Evolutionary conservation across 2,113 vertebrate genomes (phyloP).

Genomic region (Protobothrops mucrosquamatus): DNA sequence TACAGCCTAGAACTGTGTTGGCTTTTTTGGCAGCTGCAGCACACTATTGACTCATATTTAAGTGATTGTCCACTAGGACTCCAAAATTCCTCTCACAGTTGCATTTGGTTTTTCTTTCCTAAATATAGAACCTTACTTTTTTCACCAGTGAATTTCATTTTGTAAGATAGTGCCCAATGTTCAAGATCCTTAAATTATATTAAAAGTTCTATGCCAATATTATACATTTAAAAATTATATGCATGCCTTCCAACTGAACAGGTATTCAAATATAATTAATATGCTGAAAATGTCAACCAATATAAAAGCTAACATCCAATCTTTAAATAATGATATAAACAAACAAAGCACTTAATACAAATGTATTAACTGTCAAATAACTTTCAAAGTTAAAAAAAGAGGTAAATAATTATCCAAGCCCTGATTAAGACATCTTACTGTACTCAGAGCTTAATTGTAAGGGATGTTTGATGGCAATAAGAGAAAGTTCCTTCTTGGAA

Average conservation of each 20-base stretch:
- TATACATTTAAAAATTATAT: background rate
- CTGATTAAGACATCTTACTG: background rate
- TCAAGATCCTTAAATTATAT: background rate
- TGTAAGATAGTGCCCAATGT: background rate
- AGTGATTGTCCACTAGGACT: background rate
- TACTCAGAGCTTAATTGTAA: background rate
- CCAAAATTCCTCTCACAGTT: background rate
- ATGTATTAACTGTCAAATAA: background rate
- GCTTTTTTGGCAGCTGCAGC: too few relatives aligned
- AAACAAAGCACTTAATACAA: background rate
- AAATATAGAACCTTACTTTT: background rate
- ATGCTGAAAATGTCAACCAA: background rate
- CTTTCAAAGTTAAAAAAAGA: background rate
- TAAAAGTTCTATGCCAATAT: background rate
- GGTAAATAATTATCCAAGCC: background rate
- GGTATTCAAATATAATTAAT: background rate
- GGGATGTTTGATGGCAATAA: background rate
- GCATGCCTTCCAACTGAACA: background rate
- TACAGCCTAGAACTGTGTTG: too few relatives aligned
- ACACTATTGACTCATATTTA: too few relatives aligned
- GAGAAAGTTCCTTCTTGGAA: background rate
- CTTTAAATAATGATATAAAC: background rate
- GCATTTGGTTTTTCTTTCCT: background rate
- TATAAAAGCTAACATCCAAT: background rate
- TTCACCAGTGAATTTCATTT: background rate